Base-by-base conservation (phyloP, 2,113 vertebrate genomes). In the Pongo abelii region DNA sequence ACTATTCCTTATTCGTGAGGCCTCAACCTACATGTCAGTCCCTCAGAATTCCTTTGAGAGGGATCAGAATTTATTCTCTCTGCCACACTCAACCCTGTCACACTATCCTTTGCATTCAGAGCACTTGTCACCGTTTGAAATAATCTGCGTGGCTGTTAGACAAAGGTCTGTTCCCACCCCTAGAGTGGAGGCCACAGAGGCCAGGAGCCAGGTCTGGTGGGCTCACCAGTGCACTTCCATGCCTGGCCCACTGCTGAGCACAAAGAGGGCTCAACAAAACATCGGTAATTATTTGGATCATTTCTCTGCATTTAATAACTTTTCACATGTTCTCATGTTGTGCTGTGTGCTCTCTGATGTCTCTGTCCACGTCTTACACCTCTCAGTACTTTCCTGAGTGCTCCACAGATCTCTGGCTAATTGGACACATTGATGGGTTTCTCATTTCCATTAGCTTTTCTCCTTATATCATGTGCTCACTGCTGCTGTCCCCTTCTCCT, bases 81-180 rank as follows among this genome's bases (percentile, higher is more conserved):
- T 4, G 8, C 75, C 72, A n/a, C 35, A 17, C 11, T 69, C 78
- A 48, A 12, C 30, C 79, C 64, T 46, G 23, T 30, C 55, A 20
- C 7, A 11, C 50, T 46, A 55, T 40, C 81, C 22, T 93, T 48
- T 50, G 77, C 22, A 67, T 70, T 57, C 27, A 83, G 67, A 90
- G 55, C 89, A 18, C 30, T 32, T n/a, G 67, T 22, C 50, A 57
- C 20, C 61, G 43, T 64, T 64, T 40, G 74, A 52, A 81, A 64
- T 25, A 8, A 50, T 61, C 38, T 57, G 61, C 43, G 78, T 48
- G 69, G 2, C 18, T 52, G 0, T 52, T 17, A 27, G 46, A 48
- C 0, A 30, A 64, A 70, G 4, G 2, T 40, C 88, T 75, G 8
- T 43, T n/a, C 20, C 8, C 2, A 0, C 0, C n/a, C 61, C 52